Evolutionary conservation across 2,797 vertebrate genomes (phyloP), one percentile per base, ranked within the genome.

Genomic region (Coranthus polyacanthus): DNA sequence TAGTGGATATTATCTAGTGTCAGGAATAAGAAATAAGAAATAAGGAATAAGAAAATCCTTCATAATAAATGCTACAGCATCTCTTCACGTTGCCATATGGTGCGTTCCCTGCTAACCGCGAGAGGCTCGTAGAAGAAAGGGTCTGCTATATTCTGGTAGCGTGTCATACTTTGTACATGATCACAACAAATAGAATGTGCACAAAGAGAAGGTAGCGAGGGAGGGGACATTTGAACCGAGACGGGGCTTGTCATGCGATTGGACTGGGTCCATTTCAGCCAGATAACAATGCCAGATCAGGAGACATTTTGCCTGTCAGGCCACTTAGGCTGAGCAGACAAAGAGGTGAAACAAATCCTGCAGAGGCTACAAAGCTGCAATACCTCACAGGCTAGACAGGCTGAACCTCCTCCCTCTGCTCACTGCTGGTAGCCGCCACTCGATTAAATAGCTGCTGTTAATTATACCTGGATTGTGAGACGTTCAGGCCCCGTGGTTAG

Each of bases 371-470:
- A 94, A 94, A 93, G 92, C 90, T 91, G 91, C 89, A 88, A 87
- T 91, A 87, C 86, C 89, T 93, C 92, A 93, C 77, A 54, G 59
- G 44, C 90, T 86, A 94, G 89, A 88, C 90, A 85, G 92, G 36
- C 60, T 46, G 21, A 58, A 82, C 66, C 79, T 62, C 78, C 81
- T 70, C 79, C 78, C 78, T 72, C 77, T 36, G 59, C 72, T 65
- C 92, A 90, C 91, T 69, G 88, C 89, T 94, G 92, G 79, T 89
- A 90, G 88, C 86, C 85, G 82, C 82, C 91, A 92, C 86, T 59
- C 84, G 83, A 92, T 94, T 93, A 91, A 92, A 94, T 90, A 94
- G 91, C 87, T 92, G 85, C 86, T 93, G 91, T 95, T 95, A 94
- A 94, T 94, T 94, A 94, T 93, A 90, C 89, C 88, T 69, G 79